phyloP scores from a whole-genome alignment of 2,113 vertebrate genomes.

The Dunckerocampus dactyliophorus region DNA sequence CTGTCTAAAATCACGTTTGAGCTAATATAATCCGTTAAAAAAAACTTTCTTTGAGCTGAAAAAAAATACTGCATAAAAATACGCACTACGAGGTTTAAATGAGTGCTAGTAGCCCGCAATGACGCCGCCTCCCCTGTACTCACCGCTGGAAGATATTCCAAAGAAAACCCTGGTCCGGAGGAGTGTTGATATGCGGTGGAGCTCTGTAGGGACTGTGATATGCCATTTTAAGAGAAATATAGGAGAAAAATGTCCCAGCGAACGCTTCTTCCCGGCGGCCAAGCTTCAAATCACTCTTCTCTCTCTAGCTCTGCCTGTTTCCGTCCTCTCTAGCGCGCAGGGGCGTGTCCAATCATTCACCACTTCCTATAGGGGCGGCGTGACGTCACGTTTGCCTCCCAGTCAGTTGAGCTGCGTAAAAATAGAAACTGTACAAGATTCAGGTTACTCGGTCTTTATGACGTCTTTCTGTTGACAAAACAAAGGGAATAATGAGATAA shows the following conservation, averaged over 20 bases:
- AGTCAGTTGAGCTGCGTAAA: background rate
- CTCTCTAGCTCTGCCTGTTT: slow-evolving; percentile 8
- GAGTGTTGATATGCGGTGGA: slow-evolving; percentile 56
- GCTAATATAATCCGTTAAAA: background rate
- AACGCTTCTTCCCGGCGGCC: slow-evolving; percentile 29
- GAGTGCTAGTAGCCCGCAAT: background rate
- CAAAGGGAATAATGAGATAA: too few relatives aligned
- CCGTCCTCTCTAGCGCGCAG: slow-evolving; percentile 39
- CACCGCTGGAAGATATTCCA: slow-evolving; percentile 82
- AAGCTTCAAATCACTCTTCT: slow-evolving; percentile 30
- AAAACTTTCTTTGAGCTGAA: background rate
- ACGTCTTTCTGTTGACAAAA: too few relatives aligned
- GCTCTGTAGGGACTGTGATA: slow-evolving; percentile 75
- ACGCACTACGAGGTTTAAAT: background rate
- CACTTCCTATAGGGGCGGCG: slow-evolving; percentile 19
- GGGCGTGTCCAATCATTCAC: slow-evolving; percentile 63
- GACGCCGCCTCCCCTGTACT: slow-evolving; percentile 31
- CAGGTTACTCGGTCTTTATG: background rate
- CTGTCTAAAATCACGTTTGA: slow-evolving; percentile 11
- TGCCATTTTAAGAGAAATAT: slow-evolving; percentile 61
- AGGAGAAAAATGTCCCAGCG: background rate
- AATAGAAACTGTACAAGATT: slow-evolving; percentile 21
- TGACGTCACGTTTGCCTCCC: slow-evolving; percentile 39
- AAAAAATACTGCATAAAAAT: background rate
- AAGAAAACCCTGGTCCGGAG: slow-evolving; percentile 72